Conservation (phyloP, 2,888 invertebrate species). For the Phoenoteleia sp. region DNA sequence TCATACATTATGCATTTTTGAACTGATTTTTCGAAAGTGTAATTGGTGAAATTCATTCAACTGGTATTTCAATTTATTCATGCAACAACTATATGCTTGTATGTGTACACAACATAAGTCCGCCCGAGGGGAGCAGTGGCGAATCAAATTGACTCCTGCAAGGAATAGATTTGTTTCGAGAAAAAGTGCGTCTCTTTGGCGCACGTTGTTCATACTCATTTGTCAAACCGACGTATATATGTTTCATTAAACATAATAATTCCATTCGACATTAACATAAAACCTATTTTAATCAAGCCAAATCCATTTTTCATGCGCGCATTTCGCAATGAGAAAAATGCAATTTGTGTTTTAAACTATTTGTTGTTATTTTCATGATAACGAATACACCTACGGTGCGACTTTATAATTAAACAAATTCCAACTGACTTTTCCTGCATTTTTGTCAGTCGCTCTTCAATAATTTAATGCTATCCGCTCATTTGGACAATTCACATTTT, state of each 20-base stretch:
- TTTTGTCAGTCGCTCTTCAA: no score
- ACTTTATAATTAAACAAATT: conserved; percentile 15
- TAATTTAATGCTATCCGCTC: no score
- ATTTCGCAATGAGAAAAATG: conserved; percentile 26
- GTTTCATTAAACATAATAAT: conserved; percentile 53
- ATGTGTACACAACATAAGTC: conserved; percentile 20
- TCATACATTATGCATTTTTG: background rate
- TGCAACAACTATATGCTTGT: background rate
- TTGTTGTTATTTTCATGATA: conserved; percentile 37
- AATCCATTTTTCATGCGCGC: conserved; percentile 44
- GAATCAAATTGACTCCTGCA: conserved; percentile 56
- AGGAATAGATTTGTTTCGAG: conserved; percentile 51
- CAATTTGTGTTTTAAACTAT: conserved; percentile 26
- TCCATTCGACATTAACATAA: conserved; percentile 27
- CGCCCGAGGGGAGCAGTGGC: conserved; percentile 35
- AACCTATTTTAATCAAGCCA: conserved; percentile 46
- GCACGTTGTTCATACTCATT: conserved; percentile 37
- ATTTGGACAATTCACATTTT: no score
- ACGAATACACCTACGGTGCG: background rate
- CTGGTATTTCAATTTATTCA: conserved; percentile 29
- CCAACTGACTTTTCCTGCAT: conserved; percentile 14
- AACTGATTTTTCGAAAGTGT: conserved; percentile 1
- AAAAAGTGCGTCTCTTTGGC: conserved; percentile 33
- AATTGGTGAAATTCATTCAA: conserved; percentile 24
- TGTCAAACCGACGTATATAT: conserved; percentile 35